phyloP scores from a whole-genome alignment of 2,888 invertebrate species.

The Drosophila longiperda region DNA sequence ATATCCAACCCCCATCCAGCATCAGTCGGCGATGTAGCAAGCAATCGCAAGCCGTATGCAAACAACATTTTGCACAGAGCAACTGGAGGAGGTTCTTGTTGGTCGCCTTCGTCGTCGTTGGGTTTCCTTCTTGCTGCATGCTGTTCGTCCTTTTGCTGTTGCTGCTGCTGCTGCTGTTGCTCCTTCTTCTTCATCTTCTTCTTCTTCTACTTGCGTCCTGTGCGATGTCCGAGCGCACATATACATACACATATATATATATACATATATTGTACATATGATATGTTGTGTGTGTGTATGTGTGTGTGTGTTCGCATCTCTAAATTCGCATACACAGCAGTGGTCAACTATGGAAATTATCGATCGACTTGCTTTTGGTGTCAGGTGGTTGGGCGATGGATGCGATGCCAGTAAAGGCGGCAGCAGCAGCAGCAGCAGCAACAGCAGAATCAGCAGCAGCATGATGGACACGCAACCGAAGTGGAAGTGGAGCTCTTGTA shows the following conservation, averaged over 20 bases:
- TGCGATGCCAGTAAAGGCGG: slow-evolving; percentile 63
- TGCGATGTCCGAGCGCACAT: slow-evolving; percentile 46
- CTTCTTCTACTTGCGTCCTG: slow-evolving; percentile 64
- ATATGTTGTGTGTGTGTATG: slow-evolving; percentile 14
- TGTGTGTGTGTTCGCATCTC: slow-evolving; percentile 76
- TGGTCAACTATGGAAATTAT: slow-evolving; percentile 85
- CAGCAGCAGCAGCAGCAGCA: slow-evolving; percentile 44
- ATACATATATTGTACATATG: slow-evolving; percentile 15
- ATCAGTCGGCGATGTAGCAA: slow-evolving; percentile 63
- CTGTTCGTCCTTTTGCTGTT: slow-evolving; percentile 48
- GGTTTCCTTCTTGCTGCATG: slow-evolving; percentile 72
- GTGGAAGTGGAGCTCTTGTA: slow-evolving; percentile 53
- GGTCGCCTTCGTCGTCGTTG: slow-evolving; percentile 69
- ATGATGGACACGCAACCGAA: slow-evolving; percentile 74
- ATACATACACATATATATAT: slow-evolving; percentile 14
- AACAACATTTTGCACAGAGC: slow-evolving; percentile 82
- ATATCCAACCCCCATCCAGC: slow-evolving; percentile 32
- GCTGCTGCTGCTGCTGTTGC: slow-evolving; percentile 23
- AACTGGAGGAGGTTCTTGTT: slow-evolving; percentile 73
- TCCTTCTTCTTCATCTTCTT: slow-evolving; percentile 50
- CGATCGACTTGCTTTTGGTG: slow-evolving; percentile 84
- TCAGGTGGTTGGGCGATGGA: slow-evolving; percentile 81
- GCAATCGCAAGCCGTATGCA: slow-evolving; percentile 84
- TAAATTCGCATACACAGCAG: slow-evolving; percentile 83
- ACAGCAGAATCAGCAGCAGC: slow-evolving; percentile 46